Conservation (phyloP, 35 echinoderm and acorn worm genomes). For the Lytechinus pictus region DNA sequence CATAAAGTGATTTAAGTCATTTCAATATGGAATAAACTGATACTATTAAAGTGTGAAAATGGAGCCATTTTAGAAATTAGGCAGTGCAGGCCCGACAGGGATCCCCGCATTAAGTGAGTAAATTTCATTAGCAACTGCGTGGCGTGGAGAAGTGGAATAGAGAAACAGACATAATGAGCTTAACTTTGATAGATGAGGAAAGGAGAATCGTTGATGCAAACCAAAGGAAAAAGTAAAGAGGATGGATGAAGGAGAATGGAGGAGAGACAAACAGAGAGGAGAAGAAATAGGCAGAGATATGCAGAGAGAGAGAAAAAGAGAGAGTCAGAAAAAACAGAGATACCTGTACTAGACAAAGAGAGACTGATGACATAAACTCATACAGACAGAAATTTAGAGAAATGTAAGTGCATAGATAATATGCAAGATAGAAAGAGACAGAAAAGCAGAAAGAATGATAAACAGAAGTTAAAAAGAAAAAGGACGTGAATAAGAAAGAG, state of each 20-base stretch:
- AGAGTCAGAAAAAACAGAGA: not conserved
- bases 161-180: slow-evolving; percentile 1
- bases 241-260: not conserved
- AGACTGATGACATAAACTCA: not conserved
- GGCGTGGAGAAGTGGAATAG: not conserved
- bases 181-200: slow-evolving; percentile 36
- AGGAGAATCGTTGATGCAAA: not conserved
- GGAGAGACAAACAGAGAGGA: not conserved
- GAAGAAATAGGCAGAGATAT: not conserved
- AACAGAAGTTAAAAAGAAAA: not conserved
- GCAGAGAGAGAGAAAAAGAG: not conserved
- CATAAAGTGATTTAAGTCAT: slow-evolving; percentile 9
- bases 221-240: not conserved
- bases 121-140: not conserved
- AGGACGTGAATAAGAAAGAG: not conserved
- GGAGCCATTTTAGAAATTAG: slow-evolving; percentile 29
- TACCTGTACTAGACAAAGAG: not conserved
- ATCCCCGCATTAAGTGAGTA: not conserved
- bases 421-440: not conserved
- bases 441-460: not conserved
- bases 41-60: not conserved
- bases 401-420: not conserved
- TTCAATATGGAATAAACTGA: slow-evolving; percentile 15
- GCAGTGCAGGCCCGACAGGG: not conserved
- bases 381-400: not conserved